Percentiles rank a stretch among this genome's conserved stretches.
These are phyloP conservation scores for Meloidogyne chitwoodi DNA, from an alignment of 1,140 invertebrate species.

Conservation along the genomic window DNA sequence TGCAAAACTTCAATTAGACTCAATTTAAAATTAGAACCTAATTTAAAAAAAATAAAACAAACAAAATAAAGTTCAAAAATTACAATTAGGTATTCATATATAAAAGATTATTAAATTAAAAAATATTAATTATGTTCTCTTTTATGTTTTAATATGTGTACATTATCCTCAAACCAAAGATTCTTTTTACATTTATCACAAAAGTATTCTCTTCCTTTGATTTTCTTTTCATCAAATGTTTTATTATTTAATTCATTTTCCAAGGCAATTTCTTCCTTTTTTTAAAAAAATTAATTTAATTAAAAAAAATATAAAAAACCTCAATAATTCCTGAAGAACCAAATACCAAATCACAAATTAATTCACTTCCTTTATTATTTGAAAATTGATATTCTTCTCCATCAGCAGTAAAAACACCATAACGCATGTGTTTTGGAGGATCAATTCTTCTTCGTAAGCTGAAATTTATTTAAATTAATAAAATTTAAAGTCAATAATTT, in stretches of 20 bases:
- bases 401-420: constrained; percentile 30
- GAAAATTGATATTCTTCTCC: constrained; percentile 21
- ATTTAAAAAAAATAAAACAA: neutral
- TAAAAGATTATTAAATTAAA: neutral
- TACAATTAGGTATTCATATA: neutral
- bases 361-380: neutral
- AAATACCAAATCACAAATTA: neutral
- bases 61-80: neutral
- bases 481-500: neutral
- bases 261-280: constrained; percentile 25
- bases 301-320: neutral
- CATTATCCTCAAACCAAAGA: constrained; percentile 37
- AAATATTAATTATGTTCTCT: constrained; percentile 19
- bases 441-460: constrained; percentile 32
- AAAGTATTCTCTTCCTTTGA: constrained; percentile 24
- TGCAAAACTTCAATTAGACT: too few relatives aligned
- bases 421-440: constrained; percentile 32
- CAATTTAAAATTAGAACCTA: neutral
- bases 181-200: constrained; percentile 30
- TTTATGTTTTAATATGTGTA: constrained; percentile 38
- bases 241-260: constrained; percentile 26
- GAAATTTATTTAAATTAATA: constrained; percentile 2
- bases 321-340: neutral
- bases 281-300: neutral
- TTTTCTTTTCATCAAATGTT: constrained; percentile 26